phyloP scores from a whole-genome alignment of 1,140 invertebrate species.

The Sarcophaga bullata region DNA sequence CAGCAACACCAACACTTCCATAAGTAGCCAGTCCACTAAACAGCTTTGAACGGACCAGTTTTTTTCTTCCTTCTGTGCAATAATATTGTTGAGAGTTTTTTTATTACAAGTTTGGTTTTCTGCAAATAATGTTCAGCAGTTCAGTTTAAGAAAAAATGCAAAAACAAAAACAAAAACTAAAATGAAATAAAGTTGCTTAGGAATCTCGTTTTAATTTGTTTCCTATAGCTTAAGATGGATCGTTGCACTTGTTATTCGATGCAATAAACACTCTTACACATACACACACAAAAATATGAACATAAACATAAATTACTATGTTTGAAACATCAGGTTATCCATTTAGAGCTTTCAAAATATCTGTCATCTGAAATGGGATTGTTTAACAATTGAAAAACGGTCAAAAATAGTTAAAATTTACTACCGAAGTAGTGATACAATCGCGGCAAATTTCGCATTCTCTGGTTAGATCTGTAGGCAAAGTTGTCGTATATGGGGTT shows the following conservation, averaged over 20 bases:
- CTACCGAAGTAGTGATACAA: too few species aligned
- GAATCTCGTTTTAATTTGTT: conserved; percentile 35
- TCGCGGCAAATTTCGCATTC: too few species aligned
- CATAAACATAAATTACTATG: not conserved
- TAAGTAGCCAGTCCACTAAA: not conserved
- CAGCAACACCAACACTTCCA: not conserved
- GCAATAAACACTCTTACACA: not conserved
- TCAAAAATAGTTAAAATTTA: too few species aligned
- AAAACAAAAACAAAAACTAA: not conserved
- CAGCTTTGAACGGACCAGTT: conserved; percentile 32
- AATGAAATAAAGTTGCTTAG: conserved; percentile 27
- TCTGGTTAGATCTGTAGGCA: too few species aligned
- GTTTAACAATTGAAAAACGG: too few species aligned
- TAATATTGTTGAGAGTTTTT: not conserved
- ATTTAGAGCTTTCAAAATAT: not conserved
- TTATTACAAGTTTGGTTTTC: not conserved
- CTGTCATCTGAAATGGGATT: too few species aligned
- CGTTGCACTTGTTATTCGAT: conserved; percentile 23
- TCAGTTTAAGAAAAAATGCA: not conserved
- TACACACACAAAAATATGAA: too few species aligned
- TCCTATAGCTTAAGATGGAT: conserved; percentile 31
- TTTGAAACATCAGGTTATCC: not conserved
- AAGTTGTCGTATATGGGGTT: too few species aligned
- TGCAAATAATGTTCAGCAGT: not conserved
- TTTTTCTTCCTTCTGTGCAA: not conserved